Percentiles rank a stretch among this genome's conserved stretches.
These are phyloP conservation scores for Sycobia sp. DNA, from an alignment of 1,140 invertebrate species.

Conservation along the genomic window DNA sequence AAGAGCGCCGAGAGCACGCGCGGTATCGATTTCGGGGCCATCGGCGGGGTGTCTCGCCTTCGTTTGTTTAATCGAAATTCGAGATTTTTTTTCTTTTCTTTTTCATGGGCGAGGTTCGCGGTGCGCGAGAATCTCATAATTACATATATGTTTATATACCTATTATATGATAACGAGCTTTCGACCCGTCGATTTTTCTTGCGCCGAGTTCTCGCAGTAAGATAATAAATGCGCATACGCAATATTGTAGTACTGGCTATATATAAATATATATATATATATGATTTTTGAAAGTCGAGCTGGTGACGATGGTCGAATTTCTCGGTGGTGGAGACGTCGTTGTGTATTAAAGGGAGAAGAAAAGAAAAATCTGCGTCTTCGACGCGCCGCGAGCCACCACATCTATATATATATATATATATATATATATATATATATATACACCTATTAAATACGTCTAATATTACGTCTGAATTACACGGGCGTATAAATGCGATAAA, in stretches of 20 bases:
- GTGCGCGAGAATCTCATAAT: no score
- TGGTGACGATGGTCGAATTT: slow-evolving; percentile 9
- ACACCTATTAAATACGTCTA: slow-evolving; percentile 28
- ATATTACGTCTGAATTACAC: slow-evolving; percentile 31
- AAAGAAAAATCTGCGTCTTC: slow-evolving; percentile 11
- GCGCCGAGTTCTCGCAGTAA: no score
- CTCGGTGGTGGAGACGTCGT: not conserved
- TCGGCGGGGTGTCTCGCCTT: no score
- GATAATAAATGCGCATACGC: no score
- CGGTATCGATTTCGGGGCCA: slow-evolving; percentile 27
- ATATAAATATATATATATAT: no score
- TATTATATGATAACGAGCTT: slow-evolving; percentile 11
- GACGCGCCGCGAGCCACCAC: not conserved
- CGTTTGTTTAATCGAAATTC: slow-evolving; percentile 35
- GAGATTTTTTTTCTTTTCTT: slow-evolving; percentile 21
- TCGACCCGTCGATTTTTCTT: slow-evolving; percentile 4
- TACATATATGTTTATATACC: no score
- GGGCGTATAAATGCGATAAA: no score
- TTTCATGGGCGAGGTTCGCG: not conserved
- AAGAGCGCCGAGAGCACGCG: slow-evolving; percentile 39
- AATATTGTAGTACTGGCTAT: no score
- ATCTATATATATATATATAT: no score
- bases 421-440: no score
- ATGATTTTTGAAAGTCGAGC: not conserved
- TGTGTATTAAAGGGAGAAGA: no score